Evolutionary conservation across 2,888 invertebrate species (phyloP).

Genomic region (Mythimna vitellina): DNA sequence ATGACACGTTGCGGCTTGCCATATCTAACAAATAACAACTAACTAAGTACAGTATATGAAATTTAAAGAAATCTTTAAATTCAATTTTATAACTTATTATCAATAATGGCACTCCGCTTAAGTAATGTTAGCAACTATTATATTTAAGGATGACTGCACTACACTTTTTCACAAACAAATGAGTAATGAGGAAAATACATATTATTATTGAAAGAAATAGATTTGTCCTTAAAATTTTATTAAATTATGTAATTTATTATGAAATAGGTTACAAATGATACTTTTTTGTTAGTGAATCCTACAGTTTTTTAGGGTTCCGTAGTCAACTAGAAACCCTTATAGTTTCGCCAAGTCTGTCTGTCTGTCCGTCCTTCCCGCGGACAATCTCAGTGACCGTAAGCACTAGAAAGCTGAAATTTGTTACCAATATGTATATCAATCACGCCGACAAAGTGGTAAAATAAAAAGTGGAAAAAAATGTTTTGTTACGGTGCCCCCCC

Average conservation of each 20-base stretch:
- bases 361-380: too few relatives aligned
- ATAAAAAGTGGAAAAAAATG: too few relatives aligned
- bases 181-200: slow-evolving; percentile 40
- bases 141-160: slow-evolving; percentile 26
- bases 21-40: slow-evolving; percentile 2
- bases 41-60: not conserved
- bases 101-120: not conserved
- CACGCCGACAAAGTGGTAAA: too few relatives aligned
- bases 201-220: slow-evolving; percentile 6
- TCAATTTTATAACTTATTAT: not conserved
- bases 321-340: too few relatives aligned
- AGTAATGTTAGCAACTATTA: not conserved
- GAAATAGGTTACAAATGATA: too few relatives aligned
- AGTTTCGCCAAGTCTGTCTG: too few relatives aligned
- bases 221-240: slow-evolving; percentile 29
- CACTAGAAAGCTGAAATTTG: too few relatives aligned
- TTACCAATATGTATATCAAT: too few relatives aligned
- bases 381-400: too few relatives aligned
- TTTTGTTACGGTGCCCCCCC: too few relatives aligned
- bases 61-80: not conserved
- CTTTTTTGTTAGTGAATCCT: too few relatives aligned
- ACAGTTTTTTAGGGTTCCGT: too few relatives aligned
- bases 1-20: slow-evolving; percentile 12
- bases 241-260: not conserved
- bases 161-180: slow-evolving; percentile 16